Base-by-base conservation (phyloP, 2,888 invertebrate genomes). In the Epirrita christyi region DNA sequence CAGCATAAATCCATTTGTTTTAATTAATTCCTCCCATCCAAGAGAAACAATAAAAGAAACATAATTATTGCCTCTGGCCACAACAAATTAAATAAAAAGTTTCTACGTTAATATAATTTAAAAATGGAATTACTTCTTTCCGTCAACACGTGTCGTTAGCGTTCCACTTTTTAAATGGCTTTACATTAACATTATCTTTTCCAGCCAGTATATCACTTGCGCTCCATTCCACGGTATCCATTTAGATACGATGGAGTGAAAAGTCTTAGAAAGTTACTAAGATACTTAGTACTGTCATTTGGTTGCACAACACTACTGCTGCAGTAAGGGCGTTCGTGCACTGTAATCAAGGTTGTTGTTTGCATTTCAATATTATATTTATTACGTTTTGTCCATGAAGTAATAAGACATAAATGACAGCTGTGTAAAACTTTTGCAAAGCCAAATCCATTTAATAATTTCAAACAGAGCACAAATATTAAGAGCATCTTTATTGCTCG, bases 201-300 rank as follows among this genome's bases (percentile, higher is more conserved):
- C 73, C 68, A 72, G 68, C 67, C 60, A 72, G 70, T 71, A 73
- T 66, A 72, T 68, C 69, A 59, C 67, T 66, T 70, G 72, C 72
- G 67, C 57, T 72, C 66, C 66, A 63, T 68, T 75, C 66, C 62
- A 68, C 69, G 67, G 64, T 62, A 66, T 61, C 67, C 77, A 81
- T 85, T 82, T 78, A 84, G 83, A 84, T 84, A 83, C 70, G 64
- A 70, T 73, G 70, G 72, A 74, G 78, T 72, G 73, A 76, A 59
- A 76, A 76, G 80, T 72, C 75, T 76, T 79, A 78, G 79, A 83
- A 83, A 82, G 80, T 76, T 69, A 76, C 73, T 75, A 74, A 68
- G 71, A 62, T 70, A n/a, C n/a, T n/a, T n/a, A 68, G 73, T 76
- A 76, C 70, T 66, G 71, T 68, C 70, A 71, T 74, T 76, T 71